Evolutionary conservation across 2,113 vertebrate genomes (phyloP).

Genomic region (Oncorhynchus kisutch): DNA sequence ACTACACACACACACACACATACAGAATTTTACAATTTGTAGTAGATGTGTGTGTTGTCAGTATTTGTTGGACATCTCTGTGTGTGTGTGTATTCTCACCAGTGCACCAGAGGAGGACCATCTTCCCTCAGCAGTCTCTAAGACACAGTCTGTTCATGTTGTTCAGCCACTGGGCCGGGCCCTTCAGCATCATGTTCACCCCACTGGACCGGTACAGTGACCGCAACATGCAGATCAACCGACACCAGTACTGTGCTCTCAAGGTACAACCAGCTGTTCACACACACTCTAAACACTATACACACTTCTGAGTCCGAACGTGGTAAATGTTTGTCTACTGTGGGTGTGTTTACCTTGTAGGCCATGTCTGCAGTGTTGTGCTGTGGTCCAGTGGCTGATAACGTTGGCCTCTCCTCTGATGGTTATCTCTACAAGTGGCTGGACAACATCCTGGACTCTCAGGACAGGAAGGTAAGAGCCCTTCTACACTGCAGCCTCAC

Average conservation of each 20-base stretch:
- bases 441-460: constrained; percentile 98
- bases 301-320: too few relatives aligned
- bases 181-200: constrained; percentile 99
- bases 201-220: constrained; percentile 98
- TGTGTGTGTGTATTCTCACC: constrained; percentile 33
- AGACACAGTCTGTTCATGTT: constrained; percentile 98
- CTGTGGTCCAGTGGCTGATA: constrained; percentile 97
- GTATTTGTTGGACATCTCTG: not conserved
- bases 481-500: not conserved
- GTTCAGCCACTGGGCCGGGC: constrained; percentile 99
- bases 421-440: constrained; percentile 99
- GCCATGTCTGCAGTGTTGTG: constrained; percentile 98
- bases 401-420: constrained; percentile 97
- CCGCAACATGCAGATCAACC: constrained; percentile 97
- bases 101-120: constrained; percentile 98
- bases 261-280: constrained; percentile 78
- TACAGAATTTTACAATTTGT: not conserved
- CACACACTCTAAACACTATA: not conserved
- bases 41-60: constrained; percentile 51
- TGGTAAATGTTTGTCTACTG: too few relatives aligned
- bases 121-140: constrained; percentile 97
- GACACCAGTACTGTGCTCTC: constrained; percentile 97
- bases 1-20: constrained; percentile 32
- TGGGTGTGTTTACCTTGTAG: constrained; percentile 57
- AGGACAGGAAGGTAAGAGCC: constrained; percentile 90